Conservation (phyloP, 2,113 vertebrate species). For the Varanus komodoensis region DNA sequence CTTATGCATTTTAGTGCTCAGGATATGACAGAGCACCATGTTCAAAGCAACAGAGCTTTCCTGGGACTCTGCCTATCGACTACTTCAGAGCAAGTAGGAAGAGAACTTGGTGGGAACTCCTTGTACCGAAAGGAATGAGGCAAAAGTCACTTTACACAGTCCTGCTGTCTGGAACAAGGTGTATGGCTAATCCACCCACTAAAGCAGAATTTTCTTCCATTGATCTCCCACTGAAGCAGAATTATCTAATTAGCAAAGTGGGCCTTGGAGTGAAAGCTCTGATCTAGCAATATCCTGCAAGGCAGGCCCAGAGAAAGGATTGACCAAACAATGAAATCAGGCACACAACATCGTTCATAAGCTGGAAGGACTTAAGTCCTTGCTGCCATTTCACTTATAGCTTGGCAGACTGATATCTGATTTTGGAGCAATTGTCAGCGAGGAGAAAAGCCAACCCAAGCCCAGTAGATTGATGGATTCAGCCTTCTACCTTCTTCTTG, state of each 20-base stretch:
- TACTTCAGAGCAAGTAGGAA: background rate
- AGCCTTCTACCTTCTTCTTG: slow-evolving; percentile 72
- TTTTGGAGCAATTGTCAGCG: background rate
- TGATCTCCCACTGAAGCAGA: background rate
- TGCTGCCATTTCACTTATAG: background rate
- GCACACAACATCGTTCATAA: background rate
- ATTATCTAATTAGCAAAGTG: background rate
- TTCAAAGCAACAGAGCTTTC: background rate
- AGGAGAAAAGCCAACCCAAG: background rate
- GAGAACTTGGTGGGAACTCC: background rate
- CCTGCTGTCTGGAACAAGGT: background rate
- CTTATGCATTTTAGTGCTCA: background rate
- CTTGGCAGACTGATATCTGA: background rate
- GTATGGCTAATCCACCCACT: background rate
- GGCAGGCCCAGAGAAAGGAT: background rate
- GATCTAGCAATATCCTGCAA: no score
- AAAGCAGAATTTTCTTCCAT: no score
- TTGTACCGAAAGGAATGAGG: background rate
- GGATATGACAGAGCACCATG: background rate
- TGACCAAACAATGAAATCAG: background rate
- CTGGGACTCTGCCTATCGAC: background rate
- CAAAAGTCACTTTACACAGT: background rate
- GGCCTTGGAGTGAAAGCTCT: no score
- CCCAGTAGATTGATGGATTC: background rate
- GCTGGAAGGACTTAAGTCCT: background rate